Evolutionary conservation across 1,140 invertebrate species (phyloP).

Genomic region (Marisa cornuarietis): DNA sequence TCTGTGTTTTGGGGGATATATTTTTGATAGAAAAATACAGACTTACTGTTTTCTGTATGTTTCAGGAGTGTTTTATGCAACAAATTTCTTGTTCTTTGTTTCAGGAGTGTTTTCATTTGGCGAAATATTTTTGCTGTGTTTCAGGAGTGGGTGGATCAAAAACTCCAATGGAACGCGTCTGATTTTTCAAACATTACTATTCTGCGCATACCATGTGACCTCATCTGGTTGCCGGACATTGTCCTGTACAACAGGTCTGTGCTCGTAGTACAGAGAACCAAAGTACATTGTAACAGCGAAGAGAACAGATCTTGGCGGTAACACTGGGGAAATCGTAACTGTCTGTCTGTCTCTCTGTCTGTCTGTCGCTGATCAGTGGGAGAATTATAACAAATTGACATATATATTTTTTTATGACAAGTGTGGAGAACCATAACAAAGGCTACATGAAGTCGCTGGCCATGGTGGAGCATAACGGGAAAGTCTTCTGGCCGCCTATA

Average conservation of each 20-base stretch:
- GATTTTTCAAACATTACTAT: constrained; percentile 67
- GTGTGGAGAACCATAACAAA: constrained; percentile 70
- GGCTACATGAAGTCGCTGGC: constrained; percentile 69
- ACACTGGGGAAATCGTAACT: neutral
- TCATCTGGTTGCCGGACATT: constrained; percentile 72
- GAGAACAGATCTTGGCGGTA: too few species aligned
- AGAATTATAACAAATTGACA: neutral
- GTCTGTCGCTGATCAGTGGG: too few species aligned
- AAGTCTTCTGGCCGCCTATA: constrained; percentile 72
- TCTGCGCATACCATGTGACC: constrained; percentile 69
- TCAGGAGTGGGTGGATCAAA: constrained; percentile 71
- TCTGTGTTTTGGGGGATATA: too few species aligned
- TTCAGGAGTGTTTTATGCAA: too few species aligned
- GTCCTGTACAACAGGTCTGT: constrained; percentile 71
- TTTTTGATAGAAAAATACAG: too few species aligned
- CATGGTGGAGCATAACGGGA: constrained; percentile 68
- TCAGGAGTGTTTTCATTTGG: too few species aligned
- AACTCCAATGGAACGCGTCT: constrained; percentile 67
- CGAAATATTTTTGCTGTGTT: neutral
- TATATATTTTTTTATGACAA: constrained; percentile 42
- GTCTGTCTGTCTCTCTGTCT: constrained; percentile 4
- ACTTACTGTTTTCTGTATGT: too few species aligned
- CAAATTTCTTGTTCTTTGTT: too few species aligned
- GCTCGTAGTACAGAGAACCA: neutral
- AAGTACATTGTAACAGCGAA: too few species aligned